A percentile compares a stretch with the other conserved stretches of the same genome.
These are phyloP conservation scores for Capromys pilorides DNA, from an alignment of 2,797 vertebrate species.

Conservation along the genomic window DNA sequence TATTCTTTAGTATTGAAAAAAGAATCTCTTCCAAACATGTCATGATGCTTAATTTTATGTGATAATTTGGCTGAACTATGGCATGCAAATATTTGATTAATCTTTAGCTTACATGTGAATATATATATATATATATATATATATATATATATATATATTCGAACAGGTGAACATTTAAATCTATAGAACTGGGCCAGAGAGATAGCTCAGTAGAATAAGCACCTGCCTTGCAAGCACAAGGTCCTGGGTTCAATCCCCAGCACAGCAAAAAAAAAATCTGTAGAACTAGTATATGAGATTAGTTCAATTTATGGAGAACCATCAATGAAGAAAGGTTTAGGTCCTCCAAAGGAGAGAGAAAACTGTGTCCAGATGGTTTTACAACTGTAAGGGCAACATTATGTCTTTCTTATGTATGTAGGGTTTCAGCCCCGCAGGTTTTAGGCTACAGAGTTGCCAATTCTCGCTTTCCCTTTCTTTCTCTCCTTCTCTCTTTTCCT, in stretches of 20 bases:
- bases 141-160: neutral
- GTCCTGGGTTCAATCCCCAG: no score
- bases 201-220: no score
- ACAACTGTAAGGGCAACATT: neutral
- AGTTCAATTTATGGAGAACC: neutral
- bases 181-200: neutral
- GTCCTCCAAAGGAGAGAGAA: neutral
- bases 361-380: neutral
- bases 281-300: neutral
- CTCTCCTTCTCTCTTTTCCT: neutral
- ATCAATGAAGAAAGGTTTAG: neutral
- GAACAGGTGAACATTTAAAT: neutral
- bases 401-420: neutral
- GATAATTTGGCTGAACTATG: neutral
- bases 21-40: neutral
- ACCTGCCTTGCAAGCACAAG: no score
- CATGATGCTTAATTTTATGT: neutral
- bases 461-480: no score
- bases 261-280: no score
- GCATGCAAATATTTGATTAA: neutral
- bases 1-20: neutral
- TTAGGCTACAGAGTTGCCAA: neutral
- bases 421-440: neutral
- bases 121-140: neutral
- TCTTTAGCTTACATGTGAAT: neutral